Evolutionary conservation across 2,888 invertebrate species (phyloP).

Genomic region (Eueremaeus valkanovi): DNA sequence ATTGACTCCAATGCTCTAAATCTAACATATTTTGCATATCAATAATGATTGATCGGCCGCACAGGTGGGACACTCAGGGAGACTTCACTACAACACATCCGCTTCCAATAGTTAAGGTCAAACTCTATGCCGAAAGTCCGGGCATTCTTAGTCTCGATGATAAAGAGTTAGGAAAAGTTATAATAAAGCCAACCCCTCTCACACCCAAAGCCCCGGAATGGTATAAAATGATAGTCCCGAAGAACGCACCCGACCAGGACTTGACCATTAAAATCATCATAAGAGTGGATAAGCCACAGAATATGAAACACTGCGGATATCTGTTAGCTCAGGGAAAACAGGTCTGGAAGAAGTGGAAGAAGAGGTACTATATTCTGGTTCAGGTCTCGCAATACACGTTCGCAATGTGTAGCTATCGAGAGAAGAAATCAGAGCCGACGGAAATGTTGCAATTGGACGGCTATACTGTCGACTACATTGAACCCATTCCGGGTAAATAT

Average conservation of each 20-base stretch:
- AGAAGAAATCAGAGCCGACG: conserved; percentile 97
- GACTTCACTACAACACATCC: conserved; percentile 98
- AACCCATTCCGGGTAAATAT: conserved; percentile 90
- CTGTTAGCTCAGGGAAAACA: conserved; percentile 89
- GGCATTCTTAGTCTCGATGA: conserved; percentile 97
- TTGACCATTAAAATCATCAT: conserved; percentile 95
- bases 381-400: conserved; percentile 98
- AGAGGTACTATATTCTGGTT: conserved; percentile 93
- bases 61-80: conserved; percentile 99
- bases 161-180: conserved; percentile 85
- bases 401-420: conserved; percentile 98
- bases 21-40: neutral
- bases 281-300: conserved; percentile 96
- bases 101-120: conserved; percentile 93
- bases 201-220: conserved; percentile 69
- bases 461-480: conserved; percentile 98
- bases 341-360: conserved; percentile 99
- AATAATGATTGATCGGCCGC: no score
- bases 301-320: conserved; percentile 98
- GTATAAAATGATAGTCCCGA: conserved; percentile 95
- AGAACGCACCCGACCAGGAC: conserved; percentile 92
- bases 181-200: conserved; percentile 48
- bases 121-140: conserved; percentile 94
- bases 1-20: conserved; percentile 31
- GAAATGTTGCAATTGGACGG: conserved; percentile 99